Conservation (phyloP, 1,140 invertebrate genomes). For the Bathynomus jamesi region DNA sequence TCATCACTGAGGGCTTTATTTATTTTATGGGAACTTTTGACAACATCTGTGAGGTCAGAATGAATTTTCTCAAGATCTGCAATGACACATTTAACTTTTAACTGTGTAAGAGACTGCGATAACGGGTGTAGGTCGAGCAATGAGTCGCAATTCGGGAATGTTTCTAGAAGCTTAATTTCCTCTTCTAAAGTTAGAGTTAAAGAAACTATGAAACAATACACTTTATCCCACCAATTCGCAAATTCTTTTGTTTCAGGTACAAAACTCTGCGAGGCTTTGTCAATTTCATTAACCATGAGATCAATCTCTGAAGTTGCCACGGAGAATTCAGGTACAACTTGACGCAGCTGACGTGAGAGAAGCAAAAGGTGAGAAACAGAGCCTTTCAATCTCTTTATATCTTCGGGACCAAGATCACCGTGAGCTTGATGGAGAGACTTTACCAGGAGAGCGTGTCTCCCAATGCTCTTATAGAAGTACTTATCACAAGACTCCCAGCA, state of each 20-base stretch:
- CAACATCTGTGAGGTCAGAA: background rate
- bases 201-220: background rate
- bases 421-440: conserved; percentile 55
- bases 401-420: conserved; percentile 67
- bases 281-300: background rate
- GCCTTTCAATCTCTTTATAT: conserved; percentile 75
- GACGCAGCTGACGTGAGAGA: conserved; percentile 14
- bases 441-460: conserved; percentile 58
- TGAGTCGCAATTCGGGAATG: background rate
- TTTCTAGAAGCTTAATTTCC: background rate
- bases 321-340: background rate
- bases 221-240: background rate
- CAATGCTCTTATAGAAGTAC: conserved; percentile 65
- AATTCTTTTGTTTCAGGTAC: background rate
- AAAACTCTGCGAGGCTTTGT: background rate
- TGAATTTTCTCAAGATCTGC: background rate
- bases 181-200: background rate
- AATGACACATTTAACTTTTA: background rate
- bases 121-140: background rate
- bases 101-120: background rate
- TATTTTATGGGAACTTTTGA: background rate
- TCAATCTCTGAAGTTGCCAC: background rate
- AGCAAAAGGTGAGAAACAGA: conserved; percentile 59
- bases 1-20: background rate
- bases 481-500: conserved; percentile 65